Evolutionary conservation across 2,888 invertebrate genomes (phyloP).

Genomic region (Orchesella flavescens): DNA sequence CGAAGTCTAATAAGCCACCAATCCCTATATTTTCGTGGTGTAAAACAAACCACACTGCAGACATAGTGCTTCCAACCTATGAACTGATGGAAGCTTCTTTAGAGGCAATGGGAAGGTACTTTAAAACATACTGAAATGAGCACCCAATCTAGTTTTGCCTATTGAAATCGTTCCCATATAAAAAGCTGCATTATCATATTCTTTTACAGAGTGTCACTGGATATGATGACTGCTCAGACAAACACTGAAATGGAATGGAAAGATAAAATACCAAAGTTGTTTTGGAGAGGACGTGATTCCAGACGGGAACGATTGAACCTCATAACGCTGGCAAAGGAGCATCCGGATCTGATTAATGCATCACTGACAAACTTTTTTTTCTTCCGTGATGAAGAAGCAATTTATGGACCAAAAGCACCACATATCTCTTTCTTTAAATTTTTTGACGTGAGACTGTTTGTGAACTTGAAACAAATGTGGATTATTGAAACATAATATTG

Average conservation of each 20-base stretch:
- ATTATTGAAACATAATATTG: too few relatives aligned
- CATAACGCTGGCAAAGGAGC: constrained; percentile 83
- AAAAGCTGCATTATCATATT: background rate
- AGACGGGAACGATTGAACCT: constrained; percentile 87
- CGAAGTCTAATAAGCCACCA: constrained; percentile 76
- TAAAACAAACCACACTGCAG: constrained; percentile 87
- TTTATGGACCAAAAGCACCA: constrained; percentile 89
- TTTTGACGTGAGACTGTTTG: constrained; percentile 84
- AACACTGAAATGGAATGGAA: constrained; percentile 83
- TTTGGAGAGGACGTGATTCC: constrained; percentile 96
- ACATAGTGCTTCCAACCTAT: constrained; percentile 96
- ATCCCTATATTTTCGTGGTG: constrained; percentile 96
- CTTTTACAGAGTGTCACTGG: constrained; percentile 84
- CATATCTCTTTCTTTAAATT: constrained; percentile 94
- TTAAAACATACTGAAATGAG: background rate
- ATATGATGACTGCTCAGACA: constrained; percentile 92
- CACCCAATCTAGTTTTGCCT: too few relatives aligned
- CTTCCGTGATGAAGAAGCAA: constrained; percentile 86
- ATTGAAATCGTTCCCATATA: too few relatives aligned
- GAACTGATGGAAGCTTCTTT: constrained; percentile 93
- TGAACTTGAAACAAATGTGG: too few relatives aligned
- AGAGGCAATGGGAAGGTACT: constrained; percentile 92
- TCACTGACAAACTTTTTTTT: constrained; percentile 97
- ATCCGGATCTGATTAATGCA: constrained; percentile 89
- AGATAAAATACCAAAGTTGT: constrained; percentile 82